Evolutionary conservation across 2,113 vertebrate genomes (phyloP), one percentile per base, ranked within the genome.

Genomic region (Alaudala cheleensis): DNA sequence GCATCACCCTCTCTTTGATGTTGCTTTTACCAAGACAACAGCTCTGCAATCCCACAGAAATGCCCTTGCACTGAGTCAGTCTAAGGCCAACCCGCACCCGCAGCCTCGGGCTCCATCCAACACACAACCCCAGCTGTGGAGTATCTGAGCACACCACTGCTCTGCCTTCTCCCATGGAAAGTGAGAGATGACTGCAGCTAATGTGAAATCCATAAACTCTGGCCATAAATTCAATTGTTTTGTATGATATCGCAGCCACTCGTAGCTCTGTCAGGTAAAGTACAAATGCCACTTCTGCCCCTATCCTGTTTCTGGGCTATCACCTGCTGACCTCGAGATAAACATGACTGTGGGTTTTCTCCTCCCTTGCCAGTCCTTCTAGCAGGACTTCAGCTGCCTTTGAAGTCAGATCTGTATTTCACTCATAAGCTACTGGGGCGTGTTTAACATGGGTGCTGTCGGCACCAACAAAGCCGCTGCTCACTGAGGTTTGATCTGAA

Each of bases 361-460:
- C 44, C 77, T 86, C 51, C 60, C 33, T 65, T 61, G 33, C 61
- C n/a, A 51, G 18, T 37, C 81, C 47, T 71, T 81, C 78, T 34
- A 61, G 49, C 39, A 87, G 74, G 56, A 65, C 81, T 69, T 54
- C 79, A 80, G 88, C 71, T 62, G 90, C 71, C 66, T 92, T 86
- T 80, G 33, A 21, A 80, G 79, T 69, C 95, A 82, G 88, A 49
- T n/a, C n/a, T 3, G 10, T 11, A 22, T 76, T 71, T 95, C 74
- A 86, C 54, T 82, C 54, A 93, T 96, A 97, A 95, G 95, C 93
- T 96, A 90, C 34, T 53, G 82, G 57, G 80, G n/a, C 2, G 2
- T 53, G 67, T 29, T 91, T 42, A 57, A 66, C 78, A n/a, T 26
- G 21, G 9, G 7, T 1, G 7, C 51, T 23, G 86, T 22, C 51